Conservation (phyloP, 2,797 vertebrate genomes). For the Synaphobranchus kaupii region DNA sequence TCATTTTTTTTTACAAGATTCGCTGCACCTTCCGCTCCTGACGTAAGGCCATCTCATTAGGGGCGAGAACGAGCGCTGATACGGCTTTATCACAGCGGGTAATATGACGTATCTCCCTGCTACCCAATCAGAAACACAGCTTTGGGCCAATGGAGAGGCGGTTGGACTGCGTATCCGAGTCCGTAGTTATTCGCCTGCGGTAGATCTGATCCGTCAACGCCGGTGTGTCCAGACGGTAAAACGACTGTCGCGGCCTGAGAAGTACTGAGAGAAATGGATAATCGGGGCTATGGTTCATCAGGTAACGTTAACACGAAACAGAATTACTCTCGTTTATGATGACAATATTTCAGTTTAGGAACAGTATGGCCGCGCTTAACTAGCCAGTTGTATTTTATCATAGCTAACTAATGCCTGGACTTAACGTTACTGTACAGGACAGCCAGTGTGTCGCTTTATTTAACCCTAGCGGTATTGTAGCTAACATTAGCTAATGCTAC, state of each 20-base stretch:
- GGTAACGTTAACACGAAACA: neutral
- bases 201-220: slow-evolving; percentile 1
- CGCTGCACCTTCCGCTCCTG: neutral
- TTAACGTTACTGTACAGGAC: no score
- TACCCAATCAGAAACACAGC: neutral
- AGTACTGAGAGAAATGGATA: neutral
- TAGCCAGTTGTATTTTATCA: no score
- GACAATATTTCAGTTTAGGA: no score
- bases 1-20: no score
- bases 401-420: no score
- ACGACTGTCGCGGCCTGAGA: neutral
- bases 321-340: neutral
- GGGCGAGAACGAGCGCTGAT: neutral
- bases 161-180: neutral
- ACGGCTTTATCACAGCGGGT: neutral
- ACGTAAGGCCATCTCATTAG: neutral
- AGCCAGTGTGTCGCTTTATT: no score
- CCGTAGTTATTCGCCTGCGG: neutral
- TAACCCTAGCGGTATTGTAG: no score
- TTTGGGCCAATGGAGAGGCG: neutral
- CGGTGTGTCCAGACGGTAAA: neutral
- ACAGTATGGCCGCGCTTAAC: no score
- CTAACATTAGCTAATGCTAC: no score
- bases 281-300: slow-evolving; percentile 14
- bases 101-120: neutral